These are phyloP conservation scores for Ptilodon capucinus DNA, from an alignment of 2,888 invertebrate species.

Conservation along the genomic window DNA sequence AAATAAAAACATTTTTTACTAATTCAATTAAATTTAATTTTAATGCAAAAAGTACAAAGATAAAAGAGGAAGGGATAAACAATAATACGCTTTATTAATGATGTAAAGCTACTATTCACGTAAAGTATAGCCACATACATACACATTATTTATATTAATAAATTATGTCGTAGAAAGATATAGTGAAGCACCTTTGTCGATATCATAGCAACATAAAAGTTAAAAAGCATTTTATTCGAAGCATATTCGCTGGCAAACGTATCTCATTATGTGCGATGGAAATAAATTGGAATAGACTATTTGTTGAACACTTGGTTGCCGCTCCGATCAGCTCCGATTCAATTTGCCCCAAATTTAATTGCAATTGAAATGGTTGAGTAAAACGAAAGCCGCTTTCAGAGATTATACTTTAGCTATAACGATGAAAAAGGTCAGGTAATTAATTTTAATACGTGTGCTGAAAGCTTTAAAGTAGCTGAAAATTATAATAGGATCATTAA, in stretches of 20 bases:
- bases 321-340: conserved; percentile 66
- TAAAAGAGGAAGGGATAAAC: no score
- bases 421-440: conserved; percentile 33
- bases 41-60: no score
- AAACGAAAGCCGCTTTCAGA: conserved; percentile 62
- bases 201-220: conserved; percentile 57
- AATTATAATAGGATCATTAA: conserved; percentile 5
- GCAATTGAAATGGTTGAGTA: conserved; percentile 66
- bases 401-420: conserved; percentile 51
- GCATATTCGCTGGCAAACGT: conserved; percentile 62
- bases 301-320: conserved; percentile 76
- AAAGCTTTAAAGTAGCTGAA: conserved; percentile 17
- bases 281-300: conserved; percentile 76
- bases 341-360: conserved; percentile 77
- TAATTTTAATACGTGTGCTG: conserved; percentile 29
- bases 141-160: no score
- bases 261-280: conserved; percentile 73
- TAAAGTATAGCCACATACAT: no score
- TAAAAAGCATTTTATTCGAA: conserved; percentile 62
- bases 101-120: no score
- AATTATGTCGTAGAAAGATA: no score
- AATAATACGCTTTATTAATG: no score
- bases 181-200: conserved; percentile 38
- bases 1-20: no score
- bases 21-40: no score